These are phyloP conservation scores for Buphagus erythrorhynchus DNA, from an alignment of 2,797 vertebrate species.

Conservation along the genomic window DNA sequence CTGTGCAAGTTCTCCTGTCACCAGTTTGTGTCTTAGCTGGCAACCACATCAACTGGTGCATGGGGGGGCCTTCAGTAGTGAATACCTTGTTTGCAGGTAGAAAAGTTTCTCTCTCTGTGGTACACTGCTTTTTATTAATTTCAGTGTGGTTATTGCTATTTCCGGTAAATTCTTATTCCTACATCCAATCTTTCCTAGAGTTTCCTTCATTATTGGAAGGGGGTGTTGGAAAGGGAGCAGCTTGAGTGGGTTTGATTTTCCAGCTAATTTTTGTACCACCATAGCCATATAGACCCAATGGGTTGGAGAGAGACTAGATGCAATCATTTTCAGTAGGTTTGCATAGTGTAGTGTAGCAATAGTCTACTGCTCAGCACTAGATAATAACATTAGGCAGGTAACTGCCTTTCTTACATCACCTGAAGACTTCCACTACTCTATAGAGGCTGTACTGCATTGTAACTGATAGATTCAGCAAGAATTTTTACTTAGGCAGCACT, in stretches of 20 bases:
- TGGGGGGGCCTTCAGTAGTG: neutral
- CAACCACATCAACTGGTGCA: neutral
- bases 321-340: neutral
- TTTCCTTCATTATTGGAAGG: rapidly evolving
- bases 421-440: neutral
- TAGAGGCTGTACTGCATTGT: neutral
- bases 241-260: neutral
- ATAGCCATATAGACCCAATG: rapidly evolving
- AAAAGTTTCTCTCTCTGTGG: neutral
- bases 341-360: neutral
- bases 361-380: neutral
- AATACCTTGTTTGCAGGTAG: neutral
- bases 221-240: neutral
- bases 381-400: neutral
- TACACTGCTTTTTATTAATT: neutral
- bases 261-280: neutral
- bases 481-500: neutral
- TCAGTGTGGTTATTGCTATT: neutral
- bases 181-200: neutral
- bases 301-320: neutral
- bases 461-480: neutral
- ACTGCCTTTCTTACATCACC: neutral
- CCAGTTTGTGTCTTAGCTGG: neutral
- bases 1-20: neutral
- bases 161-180: neutral